phyloP scores from a whole-genome alignment of 2,888 invertebrate genomes.

The Luperina nickerlii region DNA sequence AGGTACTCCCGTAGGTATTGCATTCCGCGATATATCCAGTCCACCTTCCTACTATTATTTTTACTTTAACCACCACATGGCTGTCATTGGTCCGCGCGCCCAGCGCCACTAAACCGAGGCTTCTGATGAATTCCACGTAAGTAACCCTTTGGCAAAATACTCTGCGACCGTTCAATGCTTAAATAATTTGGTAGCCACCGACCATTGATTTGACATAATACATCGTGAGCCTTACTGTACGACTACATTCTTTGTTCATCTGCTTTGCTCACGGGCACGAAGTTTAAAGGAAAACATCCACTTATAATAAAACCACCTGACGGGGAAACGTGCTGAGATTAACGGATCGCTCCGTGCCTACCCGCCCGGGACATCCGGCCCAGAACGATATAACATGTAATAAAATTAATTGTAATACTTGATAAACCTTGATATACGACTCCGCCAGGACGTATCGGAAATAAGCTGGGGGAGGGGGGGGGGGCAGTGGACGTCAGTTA shows the following conservation, averaged over 20 bases:
- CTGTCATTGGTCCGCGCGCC: neutral
- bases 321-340: conserved; percentile 25
- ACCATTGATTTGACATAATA: neutral
- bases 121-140: neutral
- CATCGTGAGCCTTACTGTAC: neutral
- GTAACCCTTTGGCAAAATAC: conserved; percentile 1
- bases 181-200: neutral
- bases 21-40: neutral
- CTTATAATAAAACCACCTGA: neutral
- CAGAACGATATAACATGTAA: conserved; percentile 36
- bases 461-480: conserved; percentile 34
- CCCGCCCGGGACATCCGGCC: conserved; percentile 9
- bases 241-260: neutral
- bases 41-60: neutral
- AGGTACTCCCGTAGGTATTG: no score
- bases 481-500: conserved; percentile 23
- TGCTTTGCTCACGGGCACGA: neutral
- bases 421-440: conserved; percentile 62
- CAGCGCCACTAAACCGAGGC: neutral
- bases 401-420: conserved; percentile 63
- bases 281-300: neutral
- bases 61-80: neutral
- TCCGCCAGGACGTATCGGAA: conserved; percentile 64
- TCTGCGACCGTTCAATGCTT: neutral
- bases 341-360: conserved; percentile 19